Percentiles rank a stretch among this genome's conserved stretches.
These are phyloP conservation scores for Drosophila albomicans DNA, from an alignment of 1,140 invertebrate species.

Conservation along the genomic window DNA sequence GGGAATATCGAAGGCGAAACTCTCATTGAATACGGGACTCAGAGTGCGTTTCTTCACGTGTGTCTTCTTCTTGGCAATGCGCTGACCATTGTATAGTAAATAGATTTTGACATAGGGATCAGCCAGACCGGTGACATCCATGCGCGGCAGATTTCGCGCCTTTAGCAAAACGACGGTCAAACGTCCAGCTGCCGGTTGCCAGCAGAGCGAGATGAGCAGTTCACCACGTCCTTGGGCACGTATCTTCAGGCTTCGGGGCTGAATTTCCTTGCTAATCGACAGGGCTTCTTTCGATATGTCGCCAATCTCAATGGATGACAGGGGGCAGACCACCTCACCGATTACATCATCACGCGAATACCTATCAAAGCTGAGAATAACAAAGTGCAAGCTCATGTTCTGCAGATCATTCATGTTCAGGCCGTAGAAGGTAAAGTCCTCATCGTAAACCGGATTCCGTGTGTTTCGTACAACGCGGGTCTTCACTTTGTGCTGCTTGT, in stretches of 20 bases:
- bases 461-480: conserved; percentile 97
- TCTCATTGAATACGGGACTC: conserved; percentile 99
- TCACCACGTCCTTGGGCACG: conserved; percentile 95
- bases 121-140: conserved; percentile 97
- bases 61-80: conserved; percentile 99
- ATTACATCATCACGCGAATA: conserved; percentile 99
- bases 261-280: conserved; percentile 92
- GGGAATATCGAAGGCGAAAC: conserved; percentile 95
- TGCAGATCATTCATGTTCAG: conserved; percentile 93
- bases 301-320: conserved; percentile 92
- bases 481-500: conserved; percentile 98
- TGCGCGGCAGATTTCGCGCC: conserved; percentile 96
- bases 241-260: conserved; percentile 95
- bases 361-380: conserved; percentile 97
- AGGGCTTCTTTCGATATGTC: conserved; percentile 92
- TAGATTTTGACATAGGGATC: conserved; percentile 99
- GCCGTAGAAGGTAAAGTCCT: conserved; percentile 98
- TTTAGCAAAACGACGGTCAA: conserved; percentile 96
- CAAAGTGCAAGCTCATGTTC: conserved; percentile 96
- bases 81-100: conserved; percentile 97
- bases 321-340: conserved; percentile 96
- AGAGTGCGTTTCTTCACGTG: conserved; percentile 99
- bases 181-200: conserved; percentile 95
- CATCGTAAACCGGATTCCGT: conserved; percentile 96
- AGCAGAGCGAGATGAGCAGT: conserved; percentile 95